Percentiles rank a stretch among this genome's conserved stretches.
phyloP scores from a whole-genome alignment of 1,140 invertebrate species.

The Choristoneura fumiferana region DNA sequence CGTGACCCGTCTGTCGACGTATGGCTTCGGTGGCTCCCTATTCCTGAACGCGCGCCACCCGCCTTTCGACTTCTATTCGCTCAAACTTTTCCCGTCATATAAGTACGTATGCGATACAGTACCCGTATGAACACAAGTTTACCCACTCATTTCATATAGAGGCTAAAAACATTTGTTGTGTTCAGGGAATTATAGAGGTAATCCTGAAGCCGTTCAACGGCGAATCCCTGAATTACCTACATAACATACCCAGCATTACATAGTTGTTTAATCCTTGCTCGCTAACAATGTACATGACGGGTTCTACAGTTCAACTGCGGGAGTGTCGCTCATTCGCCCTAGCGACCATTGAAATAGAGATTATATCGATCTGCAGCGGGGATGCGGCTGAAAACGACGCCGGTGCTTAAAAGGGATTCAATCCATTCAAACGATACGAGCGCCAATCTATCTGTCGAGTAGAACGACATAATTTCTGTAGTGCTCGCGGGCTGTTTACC shows the following conservation, averaged over 20 bases:
- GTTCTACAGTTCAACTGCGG: slow-evolving; percentile 36
- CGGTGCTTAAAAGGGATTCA: slow-evolving; percentile 62
- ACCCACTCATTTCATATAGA: slow-evolving; percentile 6
- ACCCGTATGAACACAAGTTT: slow-evolving; percentile 52
- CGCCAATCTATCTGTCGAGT: slow-evolving; percentile 35
- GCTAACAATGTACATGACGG: slow-evolving; percentile 47
- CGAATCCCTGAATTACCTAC: slow-evolving; percentile 70
- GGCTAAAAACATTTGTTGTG: slow-evolving; percentile 69
- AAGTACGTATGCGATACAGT: slow-evolving; percentile 29
- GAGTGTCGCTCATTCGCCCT: slow-evolving; percentile 39
- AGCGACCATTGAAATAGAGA: slow-evolving; percentile 46
- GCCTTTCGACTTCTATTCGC: slow-evolving; percentile 29
- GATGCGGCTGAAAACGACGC: slow-evolving; percentile 46
- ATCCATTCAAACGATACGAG: slow-evolving; percentile 54
- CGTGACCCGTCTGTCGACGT: slow-evolving; percentile 44
- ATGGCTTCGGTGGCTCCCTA: slow-evolving; percentile 57
- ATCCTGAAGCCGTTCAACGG: slow-evolving; percentile 72
- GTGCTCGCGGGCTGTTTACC: slow-evolving; percentile 43
- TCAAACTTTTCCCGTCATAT: slow-evolving; percentile 41
- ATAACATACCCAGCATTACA: slow-evolving; percentile 65
- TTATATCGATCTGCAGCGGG: slow-evolving; percentile 37
- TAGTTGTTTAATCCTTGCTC: slow-evolving; percentile 68
- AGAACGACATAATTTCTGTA: slow-evolving; percentile 49
- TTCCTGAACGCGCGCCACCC: slow-evolving; percentile 40
- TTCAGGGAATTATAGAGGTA: slow-evolving; percentile 67